Conservation (phyloP, 2,888 invertebrate species). For the Tetheella fluctuosa region DNA sequence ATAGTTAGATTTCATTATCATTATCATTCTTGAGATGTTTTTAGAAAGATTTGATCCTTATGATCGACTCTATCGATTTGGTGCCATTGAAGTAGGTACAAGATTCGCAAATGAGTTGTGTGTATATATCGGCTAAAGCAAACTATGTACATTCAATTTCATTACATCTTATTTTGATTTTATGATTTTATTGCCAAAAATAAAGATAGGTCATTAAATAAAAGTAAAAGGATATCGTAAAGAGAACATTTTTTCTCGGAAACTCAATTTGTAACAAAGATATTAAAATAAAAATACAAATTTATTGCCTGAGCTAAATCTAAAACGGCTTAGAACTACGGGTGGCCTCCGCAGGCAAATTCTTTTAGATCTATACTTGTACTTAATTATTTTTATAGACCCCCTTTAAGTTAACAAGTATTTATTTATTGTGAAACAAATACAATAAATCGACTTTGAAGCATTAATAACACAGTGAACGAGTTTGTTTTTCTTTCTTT, state of each 20-base stretch:
- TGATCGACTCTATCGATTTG: too few relatives aligned
- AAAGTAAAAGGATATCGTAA: neutral
- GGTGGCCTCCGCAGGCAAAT: constrained; percentile 53
- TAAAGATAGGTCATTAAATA: too few relatives aligned
- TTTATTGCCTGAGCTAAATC: constrained; percentile 26
- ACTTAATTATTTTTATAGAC: constrained; percentile 54
- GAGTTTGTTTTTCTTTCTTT: constrained; percentile 38
- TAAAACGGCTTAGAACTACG: constrained; percentile 32
- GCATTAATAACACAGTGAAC: constrained; percentile 53
- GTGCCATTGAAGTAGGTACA: too few relatives aligned
- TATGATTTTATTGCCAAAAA: too few relatives aligned
- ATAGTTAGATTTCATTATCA: too few relatives aligned
- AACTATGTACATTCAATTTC: too few relatives aligned
- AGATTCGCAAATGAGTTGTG: too few relatives aligned
- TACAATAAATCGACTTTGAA: constrained; percentile 63
- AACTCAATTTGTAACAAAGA: neutral
- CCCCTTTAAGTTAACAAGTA: constrained; percentile 51
- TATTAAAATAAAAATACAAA: constrained; percentile 15
- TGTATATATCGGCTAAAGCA: too few relatives aligned
- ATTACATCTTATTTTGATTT: too few relatives aligned
- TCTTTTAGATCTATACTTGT: constrained; percentile 32
- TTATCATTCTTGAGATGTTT: too few relatives aligned
- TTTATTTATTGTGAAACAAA: constrained; percentile 62
- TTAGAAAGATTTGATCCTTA: too few relatives aligned
- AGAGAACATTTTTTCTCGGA: neutral